Evolutionary conservation across 1,140 invertebrate species (phyloP), one percentile per base, ranked within the genome.

Genomic region (Tenebrio molitor): DNA sequence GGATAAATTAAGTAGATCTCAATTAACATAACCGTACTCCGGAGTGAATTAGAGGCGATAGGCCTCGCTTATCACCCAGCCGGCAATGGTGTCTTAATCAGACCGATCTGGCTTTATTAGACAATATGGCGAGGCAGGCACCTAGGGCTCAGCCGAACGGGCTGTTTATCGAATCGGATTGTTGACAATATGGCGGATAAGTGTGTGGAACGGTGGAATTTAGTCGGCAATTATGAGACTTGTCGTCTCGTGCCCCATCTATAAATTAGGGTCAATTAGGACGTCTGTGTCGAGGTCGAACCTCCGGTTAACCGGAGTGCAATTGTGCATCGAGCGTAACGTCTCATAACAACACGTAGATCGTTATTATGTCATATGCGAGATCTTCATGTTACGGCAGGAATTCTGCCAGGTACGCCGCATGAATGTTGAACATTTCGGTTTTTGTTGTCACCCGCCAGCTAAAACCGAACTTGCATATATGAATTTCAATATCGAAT

Each of bases 221-320:
- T 10, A 4, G 44, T 50, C 44, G 50, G 25, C 29, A 58, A 58
- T 58, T 58, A n/a, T 12, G 50, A 25, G 50, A 58, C 50, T 39
- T 2, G 5, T 39, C 36, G 36, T 39, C 19, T 29, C 14, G 12
- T 25, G 29, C 8, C 44, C 21, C 44, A 17, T 15, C n/a, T 21
- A 25, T 58, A 58, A 58, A 58, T 58, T 58, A 58, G 23, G 50
- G 50, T 58, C 50, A 58, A 58, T 58, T 58, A 58, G 50, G n/a
- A 58, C 23, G 23, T 58, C 50, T 25, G 50, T 6, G 2, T 2
- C n/a, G 42, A 5, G 12, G 10, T 39, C 36, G 12, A 39, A 39
- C 12, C 7, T 5, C n/a, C 12, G 3, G 12, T 39, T 39, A 8
- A 5, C 15, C 12, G 23, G 21, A 23, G 25, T 58, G 50, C 50